Base-by-base conservation (phyloP, 2,797 vertebrate genomes). In the Knipowitschia caucasica region DNA sequence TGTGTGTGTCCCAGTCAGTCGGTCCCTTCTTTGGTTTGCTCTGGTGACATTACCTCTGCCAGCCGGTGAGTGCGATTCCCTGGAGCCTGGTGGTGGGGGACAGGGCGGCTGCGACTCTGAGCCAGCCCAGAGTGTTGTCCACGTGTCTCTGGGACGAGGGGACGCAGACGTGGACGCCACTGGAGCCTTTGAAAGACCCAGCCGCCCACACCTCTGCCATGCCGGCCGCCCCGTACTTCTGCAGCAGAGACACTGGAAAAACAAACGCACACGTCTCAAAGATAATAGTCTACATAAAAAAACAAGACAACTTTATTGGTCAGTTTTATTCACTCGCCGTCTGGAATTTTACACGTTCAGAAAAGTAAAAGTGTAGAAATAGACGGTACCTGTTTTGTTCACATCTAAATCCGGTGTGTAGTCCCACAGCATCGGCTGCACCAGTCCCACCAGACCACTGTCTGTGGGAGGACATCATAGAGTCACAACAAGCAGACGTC, bases 141-240 rank as follows among this genome's bases (percentile, higher is more conserved):
- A 99, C 86, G 24, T 99, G 97, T 63, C 94, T 92, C 69, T 92
- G 89, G 0, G 93, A 86, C n/a, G 71, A 73, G 0, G 95, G 85
- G 1, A 98, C 88, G 14, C 88, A 89, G 50, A 94, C 94, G 71
- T 84, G 86, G 0, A 88, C 92, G 7, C 87, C 86, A 0, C 94
- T 98, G 60, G 95, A 94, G 51, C 97, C 97, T 89, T 99, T 99
- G 62, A 98, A 98, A 64, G 95, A 93, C 53, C 96, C 97, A 35
- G 96, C 96, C 0, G 91, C 89, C 96, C 97, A 99, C 56, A 97
- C 79, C 40, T 90, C 88, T 8, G 78, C 56, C 70, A 99, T 92
- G 36, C 94, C 92, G 0, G 91, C 92, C 23, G 75, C 70, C 7
- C 1, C 72, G 71, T 95, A 99, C 69, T 93, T 95, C 62, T 95